These are phyloP conservation scores for Aphelinus certus DNA, from an alignment of 1,140 invertebrate species.

Conservation along the genomic window DNA sequence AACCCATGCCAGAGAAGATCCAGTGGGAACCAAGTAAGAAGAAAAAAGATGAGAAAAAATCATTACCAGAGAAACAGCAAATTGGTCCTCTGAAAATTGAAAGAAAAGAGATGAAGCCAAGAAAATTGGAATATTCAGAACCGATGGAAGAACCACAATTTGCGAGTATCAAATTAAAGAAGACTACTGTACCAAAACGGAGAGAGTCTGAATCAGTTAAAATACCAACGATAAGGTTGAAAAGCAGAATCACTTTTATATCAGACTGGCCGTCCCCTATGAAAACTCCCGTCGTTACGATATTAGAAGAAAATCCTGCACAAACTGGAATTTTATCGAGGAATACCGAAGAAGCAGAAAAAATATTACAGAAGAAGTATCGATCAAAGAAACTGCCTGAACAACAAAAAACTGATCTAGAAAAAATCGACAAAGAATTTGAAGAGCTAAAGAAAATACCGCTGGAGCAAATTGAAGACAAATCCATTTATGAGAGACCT, in stretches of 20 bases:
- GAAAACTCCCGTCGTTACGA: slow-evolving; percentile 63
- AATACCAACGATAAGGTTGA: slow-evolving; percentile 73
- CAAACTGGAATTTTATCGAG: slow-evolving; percentile 75
- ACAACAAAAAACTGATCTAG: slow-evolving; percentile 62
- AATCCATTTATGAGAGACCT: slow-evolving; percentile 29
- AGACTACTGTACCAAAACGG: slow-evolving; percentile 65
- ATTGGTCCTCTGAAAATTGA: slow-evolving; percentile 59
- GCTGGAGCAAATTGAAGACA: slow-evolving; percentile 48
- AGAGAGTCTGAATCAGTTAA: slow-evolving; percentile 63
- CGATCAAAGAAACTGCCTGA: slow-evolving; percentile 63
- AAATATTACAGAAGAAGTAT: slow-evolving; percentile 70
- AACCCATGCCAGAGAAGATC: slow-evolving; percentile 63
- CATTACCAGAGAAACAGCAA: slow-evolving; percentile 46
- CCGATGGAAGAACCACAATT: slow-evolving; percentile 67
- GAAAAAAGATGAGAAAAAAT: slow-evolving; percentile 59
- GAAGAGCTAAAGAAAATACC: slow-evolving; percentile 60
- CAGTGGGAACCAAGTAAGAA: slow-evolving; percentile 59
- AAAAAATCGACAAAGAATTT: slow-evolving; percentile 69
- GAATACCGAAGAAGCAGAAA: slow-evolving; percentile 75
- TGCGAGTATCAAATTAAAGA: slow-evolving; percentile 73
- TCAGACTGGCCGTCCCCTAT: slow-evolving; percentile 70
- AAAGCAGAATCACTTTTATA: slow-evolving; percentile 71
- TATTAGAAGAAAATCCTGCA: slow-evolving; percentile 66
- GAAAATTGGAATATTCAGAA: slow-evolving; percentile 61
- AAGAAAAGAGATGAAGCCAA: slow-evolving; percentile 61